These are phyloP conservation scores for Hipposideros larvatus DNA, from an alignment of 2,797 vertebrate genomes.

Conservation along the genomic window DNA sequence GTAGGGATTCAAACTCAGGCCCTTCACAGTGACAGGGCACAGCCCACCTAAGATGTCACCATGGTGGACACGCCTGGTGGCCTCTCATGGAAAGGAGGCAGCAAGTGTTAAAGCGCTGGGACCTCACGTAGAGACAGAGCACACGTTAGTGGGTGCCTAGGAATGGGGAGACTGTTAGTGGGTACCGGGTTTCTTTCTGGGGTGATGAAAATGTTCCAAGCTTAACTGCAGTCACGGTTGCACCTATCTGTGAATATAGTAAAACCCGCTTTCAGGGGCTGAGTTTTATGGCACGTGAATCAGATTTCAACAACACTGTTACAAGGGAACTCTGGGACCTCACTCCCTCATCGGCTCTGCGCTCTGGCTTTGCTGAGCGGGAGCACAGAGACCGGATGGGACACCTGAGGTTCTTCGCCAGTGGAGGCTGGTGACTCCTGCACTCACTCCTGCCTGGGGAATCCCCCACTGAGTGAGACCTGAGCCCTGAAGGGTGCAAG, in stretches of 20 bases:
- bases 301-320: background rate
- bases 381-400: background rate
- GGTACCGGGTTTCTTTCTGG: background rate
- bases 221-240: accelerated
- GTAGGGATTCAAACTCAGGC: background rate
- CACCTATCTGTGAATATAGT: accelerated
- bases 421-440: accelerated
- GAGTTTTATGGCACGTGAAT: accelerated
- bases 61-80: background rate
- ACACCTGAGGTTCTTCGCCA: too few relatives aligned
- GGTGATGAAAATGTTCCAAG: background rate
- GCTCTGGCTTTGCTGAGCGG: background rate
- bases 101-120: background rate
- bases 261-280: background rate
- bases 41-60: too few relatives aligned
- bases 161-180: accelerated
- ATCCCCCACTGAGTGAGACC: background rate
- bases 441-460: background rate
- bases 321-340: background rate
- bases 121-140: background rate
- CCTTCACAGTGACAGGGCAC: accelerated
- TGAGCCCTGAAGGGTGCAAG: background rate
- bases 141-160: background rate
- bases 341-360: background rate
- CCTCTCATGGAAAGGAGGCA: background rate